Evolutionary conservation across 2,797 vertebrate species (phyloP), one percentile per base, ranked within the genome.

Genomic region (Triplophysa bombifrons): DNA sequence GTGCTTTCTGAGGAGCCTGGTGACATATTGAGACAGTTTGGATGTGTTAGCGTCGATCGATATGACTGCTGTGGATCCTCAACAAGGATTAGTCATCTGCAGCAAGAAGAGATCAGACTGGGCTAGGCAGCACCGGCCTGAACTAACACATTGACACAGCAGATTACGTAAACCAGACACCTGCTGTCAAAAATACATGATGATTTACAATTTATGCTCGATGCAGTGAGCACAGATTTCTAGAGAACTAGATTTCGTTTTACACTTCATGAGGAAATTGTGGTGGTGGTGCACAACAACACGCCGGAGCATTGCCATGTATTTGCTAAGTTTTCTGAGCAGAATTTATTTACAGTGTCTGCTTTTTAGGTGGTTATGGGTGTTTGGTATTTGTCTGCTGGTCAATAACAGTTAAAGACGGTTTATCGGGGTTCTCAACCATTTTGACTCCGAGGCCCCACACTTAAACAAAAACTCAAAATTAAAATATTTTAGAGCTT

Each of bases 1-100:
- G 88, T 87, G 87, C 84, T 89, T 87, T 87, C 86, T 70, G 86
- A 89, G 86, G 88, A 74, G 86, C 86, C 88, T 76, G 84, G 88
- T 91, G 92, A 92, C 91, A 92, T 91, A 93, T 91, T 72, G 74
- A 80, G 74, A 74, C 70, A 72, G 80, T 84, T 84, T 76, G 70
- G 74, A 75, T 51, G 70, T 76, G 79, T 74, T 82, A 80, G 71
- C 1, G 46, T 53, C 19, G 71, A 75, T 85, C 78, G 46, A 72
- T 83, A 80, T 44, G 60, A 76, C 83, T 76, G 77, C 70, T 68
- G 50, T 68, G 75, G 46, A 75, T 70, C 50, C 60, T 80, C 67
- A 69, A 61, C 48, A 67, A 78, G 70, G 71, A 72, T 78, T 61
- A 68, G 64, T 74, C 76, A 82, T 74, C 65, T 74, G 53, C 63